A percentile compares a stretch with the other conserved stretches of the same genome.
phyloP scores from a whole-genome alignment of 2,113 vertebrate species.

The Periophthalmus modestus region DNA sequence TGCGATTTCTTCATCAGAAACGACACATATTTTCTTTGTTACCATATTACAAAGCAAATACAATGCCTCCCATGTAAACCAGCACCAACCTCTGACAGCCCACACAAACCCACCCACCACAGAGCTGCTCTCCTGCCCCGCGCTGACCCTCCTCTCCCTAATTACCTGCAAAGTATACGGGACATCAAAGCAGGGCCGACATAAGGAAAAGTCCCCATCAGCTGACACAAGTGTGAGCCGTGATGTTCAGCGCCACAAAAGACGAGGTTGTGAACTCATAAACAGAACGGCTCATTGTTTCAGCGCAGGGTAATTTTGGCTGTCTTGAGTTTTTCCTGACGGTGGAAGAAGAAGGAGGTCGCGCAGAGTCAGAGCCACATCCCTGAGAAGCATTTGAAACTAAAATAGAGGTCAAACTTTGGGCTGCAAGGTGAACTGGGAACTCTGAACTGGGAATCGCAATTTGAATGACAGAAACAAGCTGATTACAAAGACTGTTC shows the following conservation, averaged over 20 bases:
- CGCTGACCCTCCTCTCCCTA: constrained; percentile 77
- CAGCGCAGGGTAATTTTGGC: constrained; percentile 63
- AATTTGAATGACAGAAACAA: too few species aligned
- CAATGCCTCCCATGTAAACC: constrained; percentile 60
- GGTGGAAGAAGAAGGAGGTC: constrained; percentile 64
- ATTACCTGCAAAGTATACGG: constrained; percentile 77
- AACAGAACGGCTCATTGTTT: constrained; percentile 75
- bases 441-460: too few species aligned
- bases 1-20: constrained; percentile 11
- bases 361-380: constrained; percentile 66
- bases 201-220: constrained; percentile 42
- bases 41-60: constrained; percentile 35
- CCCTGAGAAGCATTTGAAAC: not conserved
- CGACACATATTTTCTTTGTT: constrained; percentile 51
- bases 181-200: constrained; percentile 71
- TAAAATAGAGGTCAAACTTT: not conserved
- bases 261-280: constrained; percentile 66
- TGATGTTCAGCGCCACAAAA: constrained; percentile 58
- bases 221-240: constrained; percentile 19
- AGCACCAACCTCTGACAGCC: constrained; percentile 58
- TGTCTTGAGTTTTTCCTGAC: constrained; percentile 62
- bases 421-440: not conserved
- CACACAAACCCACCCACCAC: constrained; percentile 57
- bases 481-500: too few species aligned
- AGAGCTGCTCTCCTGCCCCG: constrained; percentile 70